phyloP scores from a whole-genome alignment of 2,888 invertebrate species.

The Cerastis rubricosa region DNA sequence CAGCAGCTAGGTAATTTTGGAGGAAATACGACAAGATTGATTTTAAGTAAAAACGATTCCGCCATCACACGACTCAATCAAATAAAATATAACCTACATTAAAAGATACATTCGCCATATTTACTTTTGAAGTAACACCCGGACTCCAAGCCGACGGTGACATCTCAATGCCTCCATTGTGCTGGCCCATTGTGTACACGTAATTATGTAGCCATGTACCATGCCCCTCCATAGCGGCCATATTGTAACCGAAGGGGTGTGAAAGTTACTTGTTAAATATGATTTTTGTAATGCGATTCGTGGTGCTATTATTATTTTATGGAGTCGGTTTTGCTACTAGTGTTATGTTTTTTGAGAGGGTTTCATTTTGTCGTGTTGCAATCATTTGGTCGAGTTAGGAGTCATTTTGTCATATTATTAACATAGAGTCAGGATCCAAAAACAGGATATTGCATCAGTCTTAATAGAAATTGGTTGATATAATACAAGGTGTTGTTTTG shows the following conservation, averaged over 20 bases:
- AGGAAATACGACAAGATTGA: not conserved
- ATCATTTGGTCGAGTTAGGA: constrained; percentile 2
- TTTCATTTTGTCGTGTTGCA: constrained; percentile 19
- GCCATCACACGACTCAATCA: not conserved
- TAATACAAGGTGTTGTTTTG: no score
- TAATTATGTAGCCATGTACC: constrained; percentile 80
- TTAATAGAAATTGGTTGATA: not conserved
- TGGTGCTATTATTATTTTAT: constrained; percentile 64
- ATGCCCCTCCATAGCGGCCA: constrained; percentile 63
- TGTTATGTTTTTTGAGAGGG: constrained; percentile 40
- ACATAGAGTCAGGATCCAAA: not conserved
- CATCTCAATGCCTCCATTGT: constrained; percentile 69
- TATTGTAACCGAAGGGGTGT: constrained; percentile 75
- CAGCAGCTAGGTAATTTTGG: not conserved
- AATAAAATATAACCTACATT: constrained; percentile 13
- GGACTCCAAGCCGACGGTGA: constrained; percentile 40
- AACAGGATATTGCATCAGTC: not conserved
- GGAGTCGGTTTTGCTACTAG: constrained; percentile 41
- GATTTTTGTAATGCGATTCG: constrained; percentile 80
- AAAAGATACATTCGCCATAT: constrained; percentile 53
- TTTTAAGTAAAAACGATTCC: not conserved
- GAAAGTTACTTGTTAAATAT: constrained; percentile 76
- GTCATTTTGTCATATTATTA: not conserved
- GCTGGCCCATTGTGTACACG: constrained; percentile 72
- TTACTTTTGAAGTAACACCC: constrained; percentile 55